Evolutionary conservation across 2,113 vertebrate genomes (phyloP).

Genomic region (Choloepus hoffmanni): DNA sequence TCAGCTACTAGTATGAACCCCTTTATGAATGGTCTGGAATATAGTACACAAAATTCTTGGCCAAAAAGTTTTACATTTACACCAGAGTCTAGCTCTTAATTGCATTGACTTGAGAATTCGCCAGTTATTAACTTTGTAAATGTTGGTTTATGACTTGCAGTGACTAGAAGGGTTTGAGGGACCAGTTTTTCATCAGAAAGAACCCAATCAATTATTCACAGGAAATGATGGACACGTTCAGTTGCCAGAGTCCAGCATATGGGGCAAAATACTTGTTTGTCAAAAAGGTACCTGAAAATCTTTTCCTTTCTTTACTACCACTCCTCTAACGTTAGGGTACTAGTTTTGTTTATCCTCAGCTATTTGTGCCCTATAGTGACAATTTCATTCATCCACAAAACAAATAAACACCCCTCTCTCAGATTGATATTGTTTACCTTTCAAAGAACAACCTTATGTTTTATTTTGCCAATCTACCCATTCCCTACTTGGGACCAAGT

Average conservation of each 20-base stretch:
- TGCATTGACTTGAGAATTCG: not conserved
- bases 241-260: not conserved
- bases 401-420: not conserved
- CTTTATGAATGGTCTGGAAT: not conserved
- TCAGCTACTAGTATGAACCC: not conserved
- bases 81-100: not conserved
- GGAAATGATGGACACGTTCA: not conserved
- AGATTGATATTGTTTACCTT: not conserved
- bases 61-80: not conserved
- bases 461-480: not conserved
- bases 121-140: not conserved
- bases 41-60: not conserved
- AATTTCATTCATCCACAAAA: not conserved
- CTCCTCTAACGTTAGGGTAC: not conserved
- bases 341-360: not conserved
- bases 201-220: not conserved
- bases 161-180: not conserved
- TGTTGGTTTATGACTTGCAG: not conserved
- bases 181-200: not conserved
- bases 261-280: not conserved
- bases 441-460: not conserved
- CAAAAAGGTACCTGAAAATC: not conserved
- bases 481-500: not conserved
- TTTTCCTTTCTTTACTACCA: not conserved
- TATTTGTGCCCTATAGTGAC: not conserved